A percentile compares a stretch with the other conserved stretches of the same genome.
Evolutionary conservation across 2,113 vertebrate species (phyloP).

Genomic region (Zootoca vivipara): DNA sequence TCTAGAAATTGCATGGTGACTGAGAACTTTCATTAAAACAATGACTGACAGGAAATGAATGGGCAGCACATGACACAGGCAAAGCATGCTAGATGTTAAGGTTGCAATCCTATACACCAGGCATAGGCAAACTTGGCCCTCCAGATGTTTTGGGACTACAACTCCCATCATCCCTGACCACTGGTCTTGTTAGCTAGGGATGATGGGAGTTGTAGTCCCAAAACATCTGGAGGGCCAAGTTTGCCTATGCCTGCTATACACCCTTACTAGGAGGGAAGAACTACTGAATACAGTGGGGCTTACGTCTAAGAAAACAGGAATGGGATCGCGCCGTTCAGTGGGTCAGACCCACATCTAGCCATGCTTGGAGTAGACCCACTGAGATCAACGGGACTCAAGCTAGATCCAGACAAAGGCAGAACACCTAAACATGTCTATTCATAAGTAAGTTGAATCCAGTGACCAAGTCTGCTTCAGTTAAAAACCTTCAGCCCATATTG

Average conservation of each 20-base stretch:
- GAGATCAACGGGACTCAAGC: background rate
- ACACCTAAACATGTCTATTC: no score
- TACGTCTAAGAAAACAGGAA: background rate
- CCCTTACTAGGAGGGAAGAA: background rate
- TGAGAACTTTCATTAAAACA: slow-evolving; percentile 12
- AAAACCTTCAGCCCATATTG: background rate
- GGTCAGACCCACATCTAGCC: background rate
- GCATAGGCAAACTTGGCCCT: no score
- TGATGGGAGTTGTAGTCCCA: no score
- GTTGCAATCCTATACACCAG: background rate
- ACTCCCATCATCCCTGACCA: no score
- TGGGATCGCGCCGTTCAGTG: background rate
- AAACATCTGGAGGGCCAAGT: no score
- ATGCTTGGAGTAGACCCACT: background rate
- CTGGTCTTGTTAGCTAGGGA: no score
- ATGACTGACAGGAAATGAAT: background rate
- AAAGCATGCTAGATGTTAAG: background rate
- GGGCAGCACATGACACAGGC: background rate
- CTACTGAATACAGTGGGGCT: background rate
- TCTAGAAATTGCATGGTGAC: background rate
- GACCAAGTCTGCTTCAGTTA: background rate
- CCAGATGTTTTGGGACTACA: no score
- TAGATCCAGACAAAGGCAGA: background rate
- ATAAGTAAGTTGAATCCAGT: no score
- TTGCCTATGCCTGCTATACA: no score